Evolutionary conservation across 2,888 invertebrate genomes (phyloP).

Genomic region (Drosophila robusta): DNA sequence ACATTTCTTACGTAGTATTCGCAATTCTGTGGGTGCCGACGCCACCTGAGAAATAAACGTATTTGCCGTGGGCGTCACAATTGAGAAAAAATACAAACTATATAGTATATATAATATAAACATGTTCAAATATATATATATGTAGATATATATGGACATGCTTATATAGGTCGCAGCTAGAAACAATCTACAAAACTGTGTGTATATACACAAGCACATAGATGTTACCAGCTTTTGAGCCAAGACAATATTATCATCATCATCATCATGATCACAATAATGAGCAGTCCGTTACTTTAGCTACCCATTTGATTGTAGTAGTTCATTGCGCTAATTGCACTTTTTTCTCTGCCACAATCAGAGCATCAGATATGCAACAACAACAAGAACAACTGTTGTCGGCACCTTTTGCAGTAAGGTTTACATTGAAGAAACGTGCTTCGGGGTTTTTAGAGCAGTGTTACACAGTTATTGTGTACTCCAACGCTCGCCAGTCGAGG

Average conservation of each 20-base stretch:
- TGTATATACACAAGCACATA: no score
- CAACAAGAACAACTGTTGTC: not conserved
- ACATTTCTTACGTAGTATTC: slow-evolving; percentile 41
- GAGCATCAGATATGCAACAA: slow-evolving; percentile 11
- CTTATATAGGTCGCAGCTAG: slow-evolving; percentile 22
- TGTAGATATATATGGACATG: not conserved
- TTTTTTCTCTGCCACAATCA: not conserved
- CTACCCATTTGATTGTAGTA: not conserved
- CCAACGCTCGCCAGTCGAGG: no score
- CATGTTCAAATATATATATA: slow-evolving; percentile 1
- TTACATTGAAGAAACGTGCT: not conserved
- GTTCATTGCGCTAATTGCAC: slow-evolving; percentile 4
- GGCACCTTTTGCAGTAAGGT: no score
- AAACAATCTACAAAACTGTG: not conserved
- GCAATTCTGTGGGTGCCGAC: slow-evolving; percentile 3
- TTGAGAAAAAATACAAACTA: slow-evolving; percentile 13
- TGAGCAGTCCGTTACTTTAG: slow-evolving; percentile 9
- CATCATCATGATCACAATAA: not conserved
- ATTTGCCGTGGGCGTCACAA: slow-evolving; percentile 40
- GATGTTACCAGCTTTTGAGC: not conserved
- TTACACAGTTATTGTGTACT: not conserved
- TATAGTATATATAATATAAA: not conserved
- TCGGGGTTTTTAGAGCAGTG: not conserved
- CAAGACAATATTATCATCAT: not conserved
- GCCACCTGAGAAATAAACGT: slow-evolving; percentile 36